These are phyloP conservation scores for Rhegmatorhina hoffmannsi DNA, from an alignment of 2,113 vertebrate species.

Conservation along the genomic window DNA sequence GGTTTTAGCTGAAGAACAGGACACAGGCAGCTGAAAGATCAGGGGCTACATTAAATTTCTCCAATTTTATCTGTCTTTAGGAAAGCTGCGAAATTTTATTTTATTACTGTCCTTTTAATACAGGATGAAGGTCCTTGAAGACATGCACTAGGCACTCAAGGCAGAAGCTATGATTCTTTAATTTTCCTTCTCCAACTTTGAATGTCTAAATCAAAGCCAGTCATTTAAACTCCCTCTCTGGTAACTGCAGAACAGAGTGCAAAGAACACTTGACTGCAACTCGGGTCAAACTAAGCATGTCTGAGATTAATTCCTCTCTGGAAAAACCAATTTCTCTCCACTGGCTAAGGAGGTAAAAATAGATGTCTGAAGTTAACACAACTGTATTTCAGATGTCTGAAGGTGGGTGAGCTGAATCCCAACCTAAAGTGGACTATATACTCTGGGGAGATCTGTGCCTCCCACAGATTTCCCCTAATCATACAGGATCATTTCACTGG, in stretches of 20 bases:
- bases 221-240: background rate
- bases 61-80: background rate
- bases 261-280: background rate
- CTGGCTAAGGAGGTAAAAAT: background rate
- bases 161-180: background rate
- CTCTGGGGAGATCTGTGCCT: background rate
- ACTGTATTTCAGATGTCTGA: background rate
- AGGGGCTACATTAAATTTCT: background rate
- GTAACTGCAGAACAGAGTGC: background rate
- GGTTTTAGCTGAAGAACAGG: background rate
- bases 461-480: background rate
- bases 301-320: background rate
- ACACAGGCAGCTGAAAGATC: background rate
- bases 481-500: background rate
- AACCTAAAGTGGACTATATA: background rate
- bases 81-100: background rate
- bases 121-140: background rate
- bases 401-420: background rate
- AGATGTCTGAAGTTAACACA: background rate
- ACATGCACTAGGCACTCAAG: background rate
- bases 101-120: background rate
- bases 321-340: background rate
- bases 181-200: background rate
- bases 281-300: background rate
- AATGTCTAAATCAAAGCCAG: background rate